These are phyloP conservation scores for Morpho helenor DNA, from an alignment of 2,888 invertebrate species.

Conservation along the genomic window DNA sequence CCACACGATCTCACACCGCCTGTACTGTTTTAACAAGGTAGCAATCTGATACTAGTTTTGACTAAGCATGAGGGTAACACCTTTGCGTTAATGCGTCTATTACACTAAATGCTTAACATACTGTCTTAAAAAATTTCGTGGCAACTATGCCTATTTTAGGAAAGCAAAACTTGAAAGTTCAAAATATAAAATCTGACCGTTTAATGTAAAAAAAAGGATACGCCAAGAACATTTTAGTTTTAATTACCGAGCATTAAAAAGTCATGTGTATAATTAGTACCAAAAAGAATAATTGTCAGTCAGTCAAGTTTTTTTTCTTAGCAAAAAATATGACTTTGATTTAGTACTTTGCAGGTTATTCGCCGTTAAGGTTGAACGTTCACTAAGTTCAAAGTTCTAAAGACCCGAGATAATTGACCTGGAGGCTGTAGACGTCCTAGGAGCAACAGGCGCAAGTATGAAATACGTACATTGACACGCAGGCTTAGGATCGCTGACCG, in stretches of 20 bases:
- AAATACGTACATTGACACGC: constrained; percentile 31
- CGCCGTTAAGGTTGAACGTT: constrained; percentile 9
- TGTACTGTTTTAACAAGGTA: too few relatives aligned
- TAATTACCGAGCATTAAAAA: not conserved
- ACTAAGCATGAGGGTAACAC: too few relatives aligned
- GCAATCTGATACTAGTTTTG: too few relatives aligned
- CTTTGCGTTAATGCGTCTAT: too few relatives aligned
- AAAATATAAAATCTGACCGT: too few relatives aligned
- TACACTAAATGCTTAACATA: too few relatives aligned
- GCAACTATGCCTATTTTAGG: too few relatives aligned
- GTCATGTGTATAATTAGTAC: not conserved
- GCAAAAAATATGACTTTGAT: constrained; percentile 9
- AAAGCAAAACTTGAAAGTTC: too few relatives aligned
- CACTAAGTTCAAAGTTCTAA: constrained; percentile 17
- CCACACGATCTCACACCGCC: too few relatives aligned
- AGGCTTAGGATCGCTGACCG: constrained; percentile 28
- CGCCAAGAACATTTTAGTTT: too few relatives aligned
- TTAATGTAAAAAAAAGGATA: too few relatives aligned
- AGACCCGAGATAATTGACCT: constrained; percentile 23
- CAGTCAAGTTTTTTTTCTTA: not conserved
- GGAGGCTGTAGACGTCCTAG: constrained; percentile 24
- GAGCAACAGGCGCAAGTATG: constrained; percentile 26
- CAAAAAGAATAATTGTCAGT: not conserved
- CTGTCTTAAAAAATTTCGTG: too few relatives aligned
- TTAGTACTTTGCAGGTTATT: not conserved